Evolutionary conservation across 1,140 invertebrate species (phyloP).

Genomic region (Saccostrea glomerata): DNA sequence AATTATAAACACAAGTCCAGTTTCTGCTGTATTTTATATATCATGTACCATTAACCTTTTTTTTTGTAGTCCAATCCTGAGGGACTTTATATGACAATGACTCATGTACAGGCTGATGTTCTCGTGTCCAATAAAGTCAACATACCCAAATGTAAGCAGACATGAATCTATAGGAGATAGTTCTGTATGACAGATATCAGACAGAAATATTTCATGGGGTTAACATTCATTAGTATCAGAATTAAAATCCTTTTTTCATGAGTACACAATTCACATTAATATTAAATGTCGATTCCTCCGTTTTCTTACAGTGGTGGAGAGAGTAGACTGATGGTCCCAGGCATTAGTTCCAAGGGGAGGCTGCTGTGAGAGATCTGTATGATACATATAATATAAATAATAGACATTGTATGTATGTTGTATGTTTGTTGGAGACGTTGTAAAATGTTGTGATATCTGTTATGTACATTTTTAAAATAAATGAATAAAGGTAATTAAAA

Average conservation of each 20-base stretch:
- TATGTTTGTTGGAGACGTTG: neutral
- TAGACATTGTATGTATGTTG: neutral
- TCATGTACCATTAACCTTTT: neutral
- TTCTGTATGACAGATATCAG: neutral
- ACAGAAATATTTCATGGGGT: no score
- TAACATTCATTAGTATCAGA: neutral
- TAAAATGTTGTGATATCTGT: no score
- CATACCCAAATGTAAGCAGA: constrained; percentile 75
- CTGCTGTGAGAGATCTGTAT: neutral
- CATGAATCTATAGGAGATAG: neutral
- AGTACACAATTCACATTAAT: neutral
- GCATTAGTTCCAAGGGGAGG: neutral
- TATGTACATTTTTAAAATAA: no score
- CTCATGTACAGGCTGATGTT: constrained; percentile 78
- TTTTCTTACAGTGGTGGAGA: constrained; percentile 52
- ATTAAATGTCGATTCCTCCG: neutral
- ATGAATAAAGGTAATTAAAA: no score
- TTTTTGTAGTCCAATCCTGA: constrained; percentile 75
- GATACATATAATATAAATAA: neutral
- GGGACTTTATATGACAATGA: constrained; percentile 78
- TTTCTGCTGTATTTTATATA: no score
- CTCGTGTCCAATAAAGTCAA: constrained; percentile 78
- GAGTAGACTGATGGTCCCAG: constrained; percentile 42
- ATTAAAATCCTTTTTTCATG: neutral
- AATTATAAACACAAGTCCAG: no score